Conservation (phyloP, 2,888 invertebrate genomes). For the Oscheius sp. region DNA sequence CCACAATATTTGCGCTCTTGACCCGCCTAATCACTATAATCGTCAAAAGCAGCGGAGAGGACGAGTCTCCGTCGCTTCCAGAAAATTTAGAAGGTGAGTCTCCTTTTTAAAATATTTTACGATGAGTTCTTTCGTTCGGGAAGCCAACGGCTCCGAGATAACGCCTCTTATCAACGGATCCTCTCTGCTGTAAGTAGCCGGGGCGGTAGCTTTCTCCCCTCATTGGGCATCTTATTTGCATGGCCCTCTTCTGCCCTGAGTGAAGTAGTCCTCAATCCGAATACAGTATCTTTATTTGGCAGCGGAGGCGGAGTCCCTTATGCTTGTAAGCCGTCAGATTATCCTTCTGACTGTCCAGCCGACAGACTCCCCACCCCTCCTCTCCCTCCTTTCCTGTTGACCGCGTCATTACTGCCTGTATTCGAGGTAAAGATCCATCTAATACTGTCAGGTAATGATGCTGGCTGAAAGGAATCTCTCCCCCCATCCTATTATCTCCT, state of each 20-base stretch:
- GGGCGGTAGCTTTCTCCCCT: background rate
- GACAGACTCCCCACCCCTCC: background rate
- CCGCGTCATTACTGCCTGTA: slow-evolving; percentile 31
- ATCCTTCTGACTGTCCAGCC: no score
- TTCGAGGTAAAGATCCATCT: slow-evolving; percentile 27
- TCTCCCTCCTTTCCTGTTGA: background rate
- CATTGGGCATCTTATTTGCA: background rate
- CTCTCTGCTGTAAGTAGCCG: background rate
- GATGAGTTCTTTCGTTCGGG: background rate
- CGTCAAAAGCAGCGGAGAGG: no score
- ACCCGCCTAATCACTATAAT: slow-evolving; percentile 25
- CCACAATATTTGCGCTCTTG: slow-evolving; percentile 24
- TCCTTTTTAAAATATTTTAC: background rate
- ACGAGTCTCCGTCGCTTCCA: background rate
- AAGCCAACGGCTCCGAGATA: background rate
- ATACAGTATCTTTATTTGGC: slow-evolving; percentile 4
- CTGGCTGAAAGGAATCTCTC: slow-evolving; percentile 3
- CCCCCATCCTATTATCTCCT: background rate
- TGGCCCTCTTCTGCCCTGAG: background rate
- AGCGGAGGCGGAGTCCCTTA: background rate
- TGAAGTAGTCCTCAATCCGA: background rate
- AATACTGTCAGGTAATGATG: slow-evolving; percentile 35
- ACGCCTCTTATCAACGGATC: background rate
- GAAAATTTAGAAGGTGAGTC: background rate
- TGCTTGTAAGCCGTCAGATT: slow-evolving; percentile 10